Conservation (phyloP, 2,113 vertebrate species). For the Edolisoma coerulescens region DNA sequence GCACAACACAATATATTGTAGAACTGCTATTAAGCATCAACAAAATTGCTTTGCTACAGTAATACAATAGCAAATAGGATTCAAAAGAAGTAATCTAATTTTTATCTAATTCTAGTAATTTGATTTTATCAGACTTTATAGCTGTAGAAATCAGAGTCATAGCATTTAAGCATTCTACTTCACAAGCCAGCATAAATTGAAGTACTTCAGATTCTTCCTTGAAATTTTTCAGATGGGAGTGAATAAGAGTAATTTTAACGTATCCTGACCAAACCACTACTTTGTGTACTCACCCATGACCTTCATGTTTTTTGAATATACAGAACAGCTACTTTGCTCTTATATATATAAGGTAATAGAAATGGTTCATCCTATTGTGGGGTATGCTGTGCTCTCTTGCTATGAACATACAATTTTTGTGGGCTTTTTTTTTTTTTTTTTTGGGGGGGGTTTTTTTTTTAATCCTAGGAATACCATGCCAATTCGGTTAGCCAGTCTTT, state of each 20-base stretch:
- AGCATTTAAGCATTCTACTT: not conserved
- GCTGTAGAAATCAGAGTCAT: not conserved
- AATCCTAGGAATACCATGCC: not conserved
- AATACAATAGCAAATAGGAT: not conserved
- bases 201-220: not conserved
- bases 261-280: not conserved
- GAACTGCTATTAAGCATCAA: not conserved
- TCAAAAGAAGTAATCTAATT: slow-evolving; percentile 5
- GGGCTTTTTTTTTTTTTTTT: accelerated
- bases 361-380: not conserved
- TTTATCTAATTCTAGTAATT: slow-evolving; percentile 28
- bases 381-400: not conserved
- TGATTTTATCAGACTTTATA: slow-evolving; percentile 7
- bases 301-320: not conserved
- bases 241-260: not conserved
- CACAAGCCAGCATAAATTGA: not conserved
- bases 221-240: not conserved
- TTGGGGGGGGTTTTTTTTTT: not conserved
- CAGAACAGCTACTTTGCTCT: not conserved
- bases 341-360: not conserved
- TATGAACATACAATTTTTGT: accelerated
- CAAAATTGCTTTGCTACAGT: not conserved
- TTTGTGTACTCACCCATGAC: not conserved
- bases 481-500: not conserved
- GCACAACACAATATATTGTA: not conserved